Percentiles rank a stretch among this genome's conserved stretches.
Evolutionary conservation across 2,888 invertebrate genomes (phyloP).

Genomic region (Hemithea aestivaria): DNA sequence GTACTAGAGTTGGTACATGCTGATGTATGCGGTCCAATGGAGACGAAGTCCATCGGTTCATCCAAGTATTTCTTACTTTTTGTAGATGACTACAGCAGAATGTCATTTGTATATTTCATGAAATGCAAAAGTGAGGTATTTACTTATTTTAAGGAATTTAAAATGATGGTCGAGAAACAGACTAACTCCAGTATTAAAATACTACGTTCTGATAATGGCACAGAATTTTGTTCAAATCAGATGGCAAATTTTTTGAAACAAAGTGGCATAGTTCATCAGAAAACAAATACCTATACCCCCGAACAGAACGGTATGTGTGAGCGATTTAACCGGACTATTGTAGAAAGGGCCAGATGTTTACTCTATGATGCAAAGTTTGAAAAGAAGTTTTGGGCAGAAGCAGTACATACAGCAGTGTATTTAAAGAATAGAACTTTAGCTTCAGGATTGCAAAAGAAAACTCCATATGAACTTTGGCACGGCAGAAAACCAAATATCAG

Average conservation of each 20-base stretch:
- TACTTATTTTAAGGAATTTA: constrained; percentile 19
- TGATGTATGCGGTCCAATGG: constrained; percentile 10
- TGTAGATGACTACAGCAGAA: constrained; percentile 13
- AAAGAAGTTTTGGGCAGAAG: no score
- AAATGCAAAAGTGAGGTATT: constrained; percentile 10
- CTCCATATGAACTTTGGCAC: constrained; percentile 21
- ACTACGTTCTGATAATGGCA: constrained; percentile 18
- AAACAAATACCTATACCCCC: constrained; percentile 11
- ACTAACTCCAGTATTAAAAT: constrained; percentile 21
- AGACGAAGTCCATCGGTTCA: constrained; percentile 7
- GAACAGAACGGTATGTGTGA: constrained; percentile 18
- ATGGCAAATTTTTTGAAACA: constrained; percentile 5
- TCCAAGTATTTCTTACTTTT: constrained; percentile 12
- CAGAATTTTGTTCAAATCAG: constrained; percentile 5
- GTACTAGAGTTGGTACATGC: constrained; percentile 6
- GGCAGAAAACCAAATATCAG: constrained; percentile 10
- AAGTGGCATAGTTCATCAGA: constrained; percentile 14
- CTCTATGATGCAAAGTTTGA: constrained; percentile 8
- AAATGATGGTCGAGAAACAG: no score
- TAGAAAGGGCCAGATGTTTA: constrained; percentile 14
- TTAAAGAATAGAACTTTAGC: constrained; percentile 3
- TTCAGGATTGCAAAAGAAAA: constrained; percentile 3
- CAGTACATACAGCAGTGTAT: constrained; percentile 10
- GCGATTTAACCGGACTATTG: constrained; percentile 6
- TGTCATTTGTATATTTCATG: constrained; percentile 12